Evolutionary conservation across 2,797 vertebrate species (phyloP).

Genomic region (Serranus cabrilla): DNA sequence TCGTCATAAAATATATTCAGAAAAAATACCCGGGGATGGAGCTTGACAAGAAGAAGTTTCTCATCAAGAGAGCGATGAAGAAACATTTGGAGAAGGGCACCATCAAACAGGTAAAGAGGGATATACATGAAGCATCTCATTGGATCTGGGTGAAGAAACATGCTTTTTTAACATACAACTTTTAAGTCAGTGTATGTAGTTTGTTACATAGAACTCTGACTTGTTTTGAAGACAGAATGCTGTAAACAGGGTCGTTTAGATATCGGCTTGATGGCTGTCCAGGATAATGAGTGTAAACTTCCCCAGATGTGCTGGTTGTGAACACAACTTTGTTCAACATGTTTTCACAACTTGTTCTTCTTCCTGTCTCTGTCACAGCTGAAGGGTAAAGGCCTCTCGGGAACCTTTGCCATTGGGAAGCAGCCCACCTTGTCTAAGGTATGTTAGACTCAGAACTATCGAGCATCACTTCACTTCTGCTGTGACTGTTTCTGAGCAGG

Average conservation of each 20-base stretch:
- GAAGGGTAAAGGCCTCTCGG: constrained; percentile 97
- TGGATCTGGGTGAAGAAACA: not conserved
- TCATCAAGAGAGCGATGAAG: constrained; percentile 95
- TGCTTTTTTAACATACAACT: not conserved
- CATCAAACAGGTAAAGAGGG: constrained; percentile 92
- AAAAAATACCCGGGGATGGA: constrained; percentile 96
- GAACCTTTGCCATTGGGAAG: constrained; percentile 94
- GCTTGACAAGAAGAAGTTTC: constrained; percentile 94
- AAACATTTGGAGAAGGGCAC: constrained; percentile 94
- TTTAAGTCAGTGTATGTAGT: no score
- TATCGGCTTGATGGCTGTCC: no score
- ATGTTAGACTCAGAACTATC: constrained; percentile 2
- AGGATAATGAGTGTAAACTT: no score
- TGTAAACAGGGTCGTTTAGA: no score
- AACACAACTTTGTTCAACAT: no score
- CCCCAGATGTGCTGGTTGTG: no score
- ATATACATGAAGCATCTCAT: no score
- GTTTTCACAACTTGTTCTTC: no score
- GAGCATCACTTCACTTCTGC: no score
- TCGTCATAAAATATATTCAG: constrained; percentile 94
- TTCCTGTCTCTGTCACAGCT: constrained; percentile 82
- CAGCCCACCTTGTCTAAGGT: constrained; percentile 83
- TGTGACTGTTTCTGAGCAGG: not conserved
- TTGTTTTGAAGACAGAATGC: no score
- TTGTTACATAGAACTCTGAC: no score